phyloP scores from a whole-genome alignment of 2,797 vertebrate genomes.

The Synaphobranchus kaupii region DNA sequence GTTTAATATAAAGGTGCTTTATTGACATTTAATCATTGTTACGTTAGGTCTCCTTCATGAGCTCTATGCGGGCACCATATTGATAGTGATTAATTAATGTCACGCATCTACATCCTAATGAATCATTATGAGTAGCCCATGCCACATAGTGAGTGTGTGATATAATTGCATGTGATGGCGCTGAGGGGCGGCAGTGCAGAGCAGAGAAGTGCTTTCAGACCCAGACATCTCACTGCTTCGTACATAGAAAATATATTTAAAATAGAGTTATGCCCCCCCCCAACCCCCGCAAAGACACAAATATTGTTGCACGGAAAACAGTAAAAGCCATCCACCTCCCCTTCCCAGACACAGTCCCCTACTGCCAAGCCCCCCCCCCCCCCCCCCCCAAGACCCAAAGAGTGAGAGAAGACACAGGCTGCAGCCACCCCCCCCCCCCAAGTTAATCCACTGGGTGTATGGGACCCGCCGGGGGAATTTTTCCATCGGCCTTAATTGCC shows the following conservation, averaged over 20 bases:
- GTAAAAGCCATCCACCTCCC: not conserved
- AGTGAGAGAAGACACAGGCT: not conserved
- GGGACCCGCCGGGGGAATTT: not conserved
- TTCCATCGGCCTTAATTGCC: not conserved
- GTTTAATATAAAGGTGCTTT: not conserved
- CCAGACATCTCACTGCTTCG: not conserved
- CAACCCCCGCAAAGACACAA: not conserved
- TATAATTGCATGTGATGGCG: not conserved
- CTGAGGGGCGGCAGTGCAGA: not conserved
- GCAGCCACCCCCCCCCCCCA: not conserved
- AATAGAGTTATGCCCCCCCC: not conserved
- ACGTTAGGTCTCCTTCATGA: not conserved
- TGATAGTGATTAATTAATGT: not conserved
- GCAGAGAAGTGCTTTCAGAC: not conserved
- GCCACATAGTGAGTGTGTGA: not conserved
- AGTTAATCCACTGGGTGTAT: not conserved
- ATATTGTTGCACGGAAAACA: too few relatives aligned
- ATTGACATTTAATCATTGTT: not conserved
- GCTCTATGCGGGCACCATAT: not conserved
- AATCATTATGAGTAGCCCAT: not conserved
- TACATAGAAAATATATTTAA: not conserved
- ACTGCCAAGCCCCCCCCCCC: not conserved
- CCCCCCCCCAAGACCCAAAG: not conserved
- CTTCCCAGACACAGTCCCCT: not conserved
- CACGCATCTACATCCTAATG: not conserved